These are phyloP conservation scores for Chiroxiphia lanceolata DNA, from an alignment of 2,797 vertebrate species.

Conservation along the genomic window DNA sequence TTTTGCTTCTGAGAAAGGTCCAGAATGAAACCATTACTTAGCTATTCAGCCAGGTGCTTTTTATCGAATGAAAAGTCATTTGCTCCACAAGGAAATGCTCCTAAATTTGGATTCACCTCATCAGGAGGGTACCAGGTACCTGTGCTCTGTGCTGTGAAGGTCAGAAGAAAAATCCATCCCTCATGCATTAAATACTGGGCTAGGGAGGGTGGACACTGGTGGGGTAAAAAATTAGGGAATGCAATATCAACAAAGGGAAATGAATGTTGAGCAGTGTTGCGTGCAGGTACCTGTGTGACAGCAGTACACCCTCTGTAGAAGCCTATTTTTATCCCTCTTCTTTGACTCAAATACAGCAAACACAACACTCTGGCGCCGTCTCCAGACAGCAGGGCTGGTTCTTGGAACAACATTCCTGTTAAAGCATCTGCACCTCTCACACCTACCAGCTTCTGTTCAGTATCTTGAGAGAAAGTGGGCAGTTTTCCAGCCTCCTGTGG, in stretches of 20 bases:
- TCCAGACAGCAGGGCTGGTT: neutral
- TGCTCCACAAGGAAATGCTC: neutral
- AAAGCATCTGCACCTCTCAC: neutral
- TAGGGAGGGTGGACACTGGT: neutral
- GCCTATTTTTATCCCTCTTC: constrained; percentile 21
- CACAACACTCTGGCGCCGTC: neutral
- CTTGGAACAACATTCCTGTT: neutral
- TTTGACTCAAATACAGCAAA: constrained; percentile 37
- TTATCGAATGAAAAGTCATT: neutral
- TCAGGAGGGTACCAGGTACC: neutral
- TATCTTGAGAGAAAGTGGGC: neutral
- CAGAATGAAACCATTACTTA: neutral
- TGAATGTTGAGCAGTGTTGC: neutral
- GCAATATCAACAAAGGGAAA: neutral
- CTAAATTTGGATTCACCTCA: neutral
- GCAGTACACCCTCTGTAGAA: neutral
- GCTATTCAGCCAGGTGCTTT: neutral
- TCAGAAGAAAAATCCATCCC: neutral
- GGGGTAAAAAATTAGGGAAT: neutral
- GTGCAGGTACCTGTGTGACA: neutral
- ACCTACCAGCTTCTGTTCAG: neutral
- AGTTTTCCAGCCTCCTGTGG: neutral
- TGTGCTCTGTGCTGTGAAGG: neutral
- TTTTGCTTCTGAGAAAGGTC: neutral
- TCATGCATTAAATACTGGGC: neutral